These are phyloP conservation scores for Lamprologus ornatipinnis DNA, from an alignment of 2,113 vertebrate genomes.

Conservation along the genomic window DNA sequence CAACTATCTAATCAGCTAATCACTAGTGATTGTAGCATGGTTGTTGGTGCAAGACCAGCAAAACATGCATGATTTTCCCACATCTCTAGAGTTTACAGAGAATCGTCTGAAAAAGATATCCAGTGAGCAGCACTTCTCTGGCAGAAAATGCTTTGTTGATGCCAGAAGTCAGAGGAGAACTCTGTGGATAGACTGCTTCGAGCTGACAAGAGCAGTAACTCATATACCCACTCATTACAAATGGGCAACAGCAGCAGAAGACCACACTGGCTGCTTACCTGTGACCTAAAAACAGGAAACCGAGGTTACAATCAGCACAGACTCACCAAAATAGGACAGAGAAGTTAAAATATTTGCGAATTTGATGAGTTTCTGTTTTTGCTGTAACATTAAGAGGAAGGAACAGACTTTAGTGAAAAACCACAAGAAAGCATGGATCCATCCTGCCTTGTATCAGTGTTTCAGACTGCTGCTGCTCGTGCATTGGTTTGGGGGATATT, in stretches of 20 bases:
- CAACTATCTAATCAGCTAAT: not conserved
- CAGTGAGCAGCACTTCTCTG: not conserved
- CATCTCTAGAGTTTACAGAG: not conserved
- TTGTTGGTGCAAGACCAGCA: not conserved
- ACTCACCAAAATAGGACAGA: not conserved
- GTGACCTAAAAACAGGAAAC: not conserved
- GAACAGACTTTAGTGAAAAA: not conserved
- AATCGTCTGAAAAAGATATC: not conserved
- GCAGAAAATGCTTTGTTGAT: not conserved
- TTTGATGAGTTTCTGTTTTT: not conserved
- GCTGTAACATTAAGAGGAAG: not conserved
- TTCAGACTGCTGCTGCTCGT: not conserved
- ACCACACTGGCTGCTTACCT: not conserved
- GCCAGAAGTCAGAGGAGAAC: not conserved
- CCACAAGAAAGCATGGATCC: not conserved
- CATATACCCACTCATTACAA: not conserved
- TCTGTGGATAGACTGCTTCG: not conserved
- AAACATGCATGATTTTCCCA: not conserved
- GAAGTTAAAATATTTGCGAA: not conserved
- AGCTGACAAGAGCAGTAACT: not conserved
- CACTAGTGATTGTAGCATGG: not conserved
- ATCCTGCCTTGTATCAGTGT: not conserved
- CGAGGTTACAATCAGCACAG: not conserved
- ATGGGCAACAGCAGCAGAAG: not conserved
- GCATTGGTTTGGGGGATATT: not conserved